Conservation (phyloP, 1,140 invertebrate genomes). For the Dendroctonus ponderosae region DNA sequence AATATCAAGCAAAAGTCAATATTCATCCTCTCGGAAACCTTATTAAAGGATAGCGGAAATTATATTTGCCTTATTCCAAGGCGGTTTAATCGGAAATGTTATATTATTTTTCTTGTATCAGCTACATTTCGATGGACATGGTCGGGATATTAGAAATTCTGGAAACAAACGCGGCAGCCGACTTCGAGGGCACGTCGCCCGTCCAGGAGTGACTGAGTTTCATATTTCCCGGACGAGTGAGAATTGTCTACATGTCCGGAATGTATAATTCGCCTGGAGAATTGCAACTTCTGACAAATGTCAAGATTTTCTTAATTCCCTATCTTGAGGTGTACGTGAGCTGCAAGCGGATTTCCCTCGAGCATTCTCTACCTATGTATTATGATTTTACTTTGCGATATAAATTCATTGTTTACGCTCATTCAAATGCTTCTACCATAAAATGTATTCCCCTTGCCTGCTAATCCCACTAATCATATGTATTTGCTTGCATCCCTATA, state of each 20-base stretch:
- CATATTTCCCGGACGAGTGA: constrained; percentile 34
- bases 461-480: too few relatives aligned
- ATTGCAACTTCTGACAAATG: constrained; percentile 36
- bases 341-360: constrained; percentile 25
- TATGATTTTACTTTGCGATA: not conserved
- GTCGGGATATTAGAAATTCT: constrained; percentile 17
- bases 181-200: constrained; percentile 15
- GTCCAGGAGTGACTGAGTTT: constrained; percentile 26
- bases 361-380: constrained; percentile 10
- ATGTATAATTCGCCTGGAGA: constrained; percentile 32
- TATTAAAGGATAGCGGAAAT: constrained; percentile 45
- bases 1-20: constrained; percentile 47
- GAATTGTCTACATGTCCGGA: constrained; percentile 32
- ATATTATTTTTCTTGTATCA: too few relatives aligned
- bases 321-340: constrained; percentile 33
- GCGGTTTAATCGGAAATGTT: constrained; percentile 6
- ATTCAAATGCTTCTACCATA: too few relatives aligned
- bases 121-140: too few relatives aligned
- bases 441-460: too few relatives aligned
- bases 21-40: constrained; percentile 51
- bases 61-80: constrained; percentile 20
- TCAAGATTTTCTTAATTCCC: constrained; percentile 37
- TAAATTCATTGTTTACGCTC: too few relatives aligned
- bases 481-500: too few relatives aligned
- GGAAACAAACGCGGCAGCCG: constrained; percentile 7